Evolutionary conservation across 1,140 invertebrate genomes (phyloP).

Genomic region (Hypothenemus hampei): DNA sequence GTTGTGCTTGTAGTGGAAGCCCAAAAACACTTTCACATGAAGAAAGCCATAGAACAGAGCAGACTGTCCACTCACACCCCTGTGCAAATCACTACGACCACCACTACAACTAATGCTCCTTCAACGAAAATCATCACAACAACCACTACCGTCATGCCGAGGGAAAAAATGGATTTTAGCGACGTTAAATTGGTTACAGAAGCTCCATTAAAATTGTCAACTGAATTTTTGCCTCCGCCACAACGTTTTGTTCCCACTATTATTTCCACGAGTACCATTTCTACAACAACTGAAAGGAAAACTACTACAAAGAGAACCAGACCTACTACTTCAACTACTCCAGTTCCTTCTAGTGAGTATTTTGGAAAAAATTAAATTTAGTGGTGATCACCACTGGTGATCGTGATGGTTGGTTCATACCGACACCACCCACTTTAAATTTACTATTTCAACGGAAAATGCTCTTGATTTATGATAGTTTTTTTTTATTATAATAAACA

Average conservation of each 20-base stretch:
- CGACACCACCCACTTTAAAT: too few species aligned
- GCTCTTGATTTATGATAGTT: too few species aligned
- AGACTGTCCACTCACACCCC: slow-evolving; percentile 49
- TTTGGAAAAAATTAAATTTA: not conserved
- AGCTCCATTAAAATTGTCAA: slow-evolving; percentile 33
- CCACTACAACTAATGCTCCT: slow-evolving; percentile 30
- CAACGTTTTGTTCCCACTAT: slow-evolving; percentile 39
- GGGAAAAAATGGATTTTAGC: slow-evolving; percentile 21
- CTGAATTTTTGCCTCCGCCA: slow-evolving; percentile 39
- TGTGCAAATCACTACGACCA: slow-evolving; percentile 38
- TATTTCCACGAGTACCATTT: slow-evolving; percentile 44
- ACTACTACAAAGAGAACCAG: slow-evolving; percentile 51
- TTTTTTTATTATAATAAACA: too few species aligned
- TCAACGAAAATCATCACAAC: slow-evolving; percentile 24
- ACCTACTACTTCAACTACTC: slow-evolving; percentile 59
- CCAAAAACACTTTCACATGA: slow-evolving; percentile 80
- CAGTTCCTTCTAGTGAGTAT: slow-evolving; percentile 62
- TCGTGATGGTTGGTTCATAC: too few species aligned
- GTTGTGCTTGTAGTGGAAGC: slow-evolving; percentile 66
- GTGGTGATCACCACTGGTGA: too few species aligned
- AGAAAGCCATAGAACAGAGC: slow-evolving; percentile 50
- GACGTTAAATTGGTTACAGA: slow-evolving; percentile 32
- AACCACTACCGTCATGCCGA: slow-evolving; percentile 31
- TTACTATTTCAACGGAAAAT: too few species aligned
- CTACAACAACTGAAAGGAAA: slow-evolving; percentile 50